These are phyloP conservation scores for Apeltes quadracus DNA, from an alignment of 2,113 vertebrate genomes.

Conservation along the genomic window DNA sequence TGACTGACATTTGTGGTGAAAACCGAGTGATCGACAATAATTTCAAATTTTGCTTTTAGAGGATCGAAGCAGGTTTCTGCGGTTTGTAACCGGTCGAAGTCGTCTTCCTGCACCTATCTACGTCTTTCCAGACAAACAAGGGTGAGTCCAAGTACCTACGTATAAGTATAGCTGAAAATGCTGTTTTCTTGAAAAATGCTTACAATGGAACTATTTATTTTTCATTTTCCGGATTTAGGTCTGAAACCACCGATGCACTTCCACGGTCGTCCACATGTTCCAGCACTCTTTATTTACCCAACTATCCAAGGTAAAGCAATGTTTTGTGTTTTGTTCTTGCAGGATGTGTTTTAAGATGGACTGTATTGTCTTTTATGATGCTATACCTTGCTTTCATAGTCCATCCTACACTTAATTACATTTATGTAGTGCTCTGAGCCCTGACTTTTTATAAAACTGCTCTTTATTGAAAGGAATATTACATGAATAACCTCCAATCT, in stretches of 20 bases:
- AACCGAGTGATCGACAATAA: background rate
- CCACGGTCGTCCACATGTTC: constrained; percentile 97
- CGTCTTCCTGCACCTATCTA: constrained; percentile 96
- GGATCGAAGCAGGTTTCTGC: constrained; percentile 97
- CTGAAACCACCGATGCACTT: constrained; percentile 93
- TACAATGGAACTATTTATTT: background rate
- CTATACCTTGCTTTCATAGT: background rate
- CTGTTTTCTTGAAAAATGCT: background rate
- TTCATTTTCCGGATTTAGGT: constrained; percentile 75
- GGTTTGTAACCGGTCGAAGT: constrained; percentile 96
- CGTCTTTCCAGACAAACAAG: constrained; percentile 94
- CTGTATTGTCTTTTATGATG: background rate
- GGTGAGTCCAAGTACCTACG: constrained; percentile 75
- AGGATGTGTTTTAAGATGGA: background rate
- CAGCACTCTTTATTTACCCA: constrained; percentile 94
- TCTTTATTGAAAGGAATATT: background rate
- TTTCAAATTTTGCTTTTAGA: constrained; percentile 77
- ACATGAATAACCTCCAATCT: background rate
- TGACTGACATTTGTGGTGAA: background rate
- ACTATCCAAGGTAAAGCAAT: constrained; percentile 88
- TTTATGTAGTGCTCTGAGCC: background rate
- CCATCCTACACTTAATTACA: background rate
- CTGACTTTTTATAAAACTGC: background rate
- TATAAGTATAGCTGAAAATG: background rate
- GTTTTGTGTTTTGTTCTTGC: background rate